These are phyloP conservation scores for Tigriopus japonicus DNA, from an alignment of 1,140 invertebrate genomes.

Conservation along the genomic window DNA sequence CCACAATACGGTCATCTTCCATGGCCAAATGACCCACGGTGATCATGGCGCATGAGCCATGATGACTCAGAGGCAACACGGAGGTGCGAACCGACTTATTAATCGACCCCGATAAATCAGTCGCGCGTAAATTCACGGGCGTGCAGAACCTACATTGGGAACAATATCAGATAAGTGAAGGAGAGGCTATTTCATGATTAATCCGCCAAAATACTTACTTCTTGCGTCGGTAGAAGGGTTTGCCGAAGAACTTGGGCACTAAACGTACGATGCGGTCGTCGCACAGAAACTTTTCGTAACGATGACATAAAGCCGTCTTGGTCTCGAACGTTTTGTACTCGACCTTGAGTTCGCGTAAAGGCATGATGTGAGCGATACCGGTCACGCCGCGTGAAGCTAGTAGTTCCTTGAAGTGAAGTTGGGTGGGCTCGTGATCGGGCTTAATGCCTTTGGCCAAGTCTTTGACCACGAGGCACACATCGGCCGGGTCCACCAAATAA, in stretches of 20 bases:
- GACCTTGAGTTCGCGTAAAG: slow-evolving; percentile 24
- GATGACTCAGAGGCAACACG: slow-evolving; percentile 7
- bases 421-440: slow-evolving; percentile 8
- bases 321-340: slow-evolving; percentile 26
- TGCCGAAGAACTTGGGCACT: slow-evolving; percentile 23
- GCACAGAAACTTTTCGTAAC: slow-evolving; percentile 25
- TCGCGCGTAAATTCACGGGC: slow-evolving; percentile 8
- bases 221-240: slow-evolving; percentile 23
- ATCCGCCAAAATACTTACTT: too few species aligned
- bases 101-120: neutral
- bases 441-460: slow-evolving; percentile 9
- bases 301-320: slow-evolving; percentile 23
- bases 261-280: slow-evolving; percentile 23
- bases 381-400: neutral
- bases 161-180: too few species aligned
- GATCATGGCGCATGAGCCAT: slow-evolving; percentile 8
- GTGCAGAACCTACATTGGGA: neutral
- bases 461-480: slow-evolving; percentile 8
- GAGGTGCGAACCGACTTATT: neutral
- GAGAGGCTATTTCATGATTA: too few species aligned
- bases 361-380: slow-evolving; percentile 21
- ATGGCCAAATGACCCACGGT: slow-evolving; percentile 8
- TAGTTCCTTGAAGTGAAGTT: slow-evolving; percentile 3
- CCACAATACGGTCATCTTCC: neutral
- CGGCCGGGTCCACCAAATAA: neutral